Percentiles rank a stretch among this genome's conserved stretches.
Evolutionary conservation across 2,113 vertebrate species (phyloP).

Genomic region (Myxocyprinus asiaticus): DNA sequence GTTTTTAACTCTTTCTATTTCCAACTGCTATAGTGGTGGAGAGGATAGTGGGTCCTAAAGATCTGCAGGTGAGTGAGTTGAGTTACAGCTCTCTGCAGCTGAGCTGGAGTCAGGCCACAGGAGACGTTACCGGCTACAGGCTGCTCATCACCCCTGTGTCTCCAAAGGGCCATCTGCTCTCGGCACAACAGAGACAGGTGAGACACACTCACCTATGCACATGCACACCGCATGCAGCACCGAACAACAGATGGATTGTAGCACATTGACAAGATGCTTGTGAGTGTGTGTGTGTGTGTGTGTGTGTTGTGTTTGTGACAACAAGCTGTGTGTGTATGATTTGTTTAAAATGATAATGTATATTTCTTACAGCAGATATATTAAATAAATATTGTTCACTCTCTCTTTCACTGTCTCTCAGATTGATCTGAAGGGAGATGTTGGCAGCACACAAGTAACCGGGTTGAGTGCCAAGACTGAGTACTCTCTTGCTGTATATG

Average conservation of each 20-base stretch:
- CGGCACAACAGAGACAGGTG: constrained; percentile 73
- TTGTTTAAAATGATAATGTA: background rate
- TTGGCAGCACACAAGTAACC: constrained; percentile 70
- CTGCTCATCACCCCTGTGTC: constrained; percentile 72
- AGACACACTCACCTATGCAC: constrained; percentile 23
- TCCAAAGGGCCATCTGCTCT: constrained; percentile 57
- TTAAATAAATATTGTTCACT: background rate
- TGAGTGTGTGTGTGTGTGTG: background rate
- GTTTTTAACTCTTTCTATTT: background rate
- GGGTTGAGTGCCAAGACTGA: constrained; percentile 77
- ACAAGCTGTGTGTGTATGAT: background rate
- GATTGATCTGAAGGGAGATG: constrained; percentile 79
- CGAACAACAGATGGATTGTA: constrained; percentile 8
- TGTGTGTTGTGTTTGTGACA: background rate
- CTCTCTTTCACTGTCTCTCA: constrained; percentile 50
- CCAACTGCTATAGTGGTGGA: constrained; percentile 62
- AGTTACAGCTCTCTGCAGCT: constrained; percentile 80
- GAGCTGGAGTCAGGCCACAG: constrained; percentile 81
- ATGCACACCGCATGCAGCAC: constrained; percentile 18
- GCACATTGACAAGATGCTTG: background rate
- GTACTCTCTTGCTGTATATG: constrained; percentile 77
- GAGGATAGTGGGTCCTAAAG: constrained; percentile 74
- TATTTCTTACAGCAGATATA: background rate
- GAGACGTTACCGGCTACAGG: constrained; percentile 77
- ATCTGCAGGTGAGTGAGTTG: constrained; percentile 76